Evolutionary conservation across 2,113 vertebrate species (phyloP).

Genomic region (Scalopus aquaticus): DNA sequence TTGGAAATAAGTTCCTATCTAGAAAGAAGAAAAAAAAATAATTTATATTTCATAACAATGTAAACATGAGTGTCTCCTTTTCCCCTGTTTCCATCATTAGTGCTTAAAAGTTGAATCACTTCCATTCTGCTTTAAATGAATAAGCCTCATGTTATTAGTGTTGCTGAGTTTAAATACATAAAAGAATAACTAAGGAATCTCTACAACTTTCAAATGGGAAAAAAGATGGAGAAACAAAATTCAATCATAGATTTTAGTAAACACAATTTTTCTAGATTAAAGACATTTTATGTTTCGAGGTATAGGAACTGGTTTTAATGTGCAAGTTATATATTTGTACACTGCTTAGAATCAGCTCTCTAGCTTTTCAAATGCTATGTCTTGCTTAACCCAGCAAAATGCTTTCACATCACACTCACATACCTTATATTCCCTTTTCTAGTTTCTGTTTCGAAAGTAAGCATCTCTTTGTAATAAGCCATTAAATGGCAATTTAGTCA

Average conservation of each 20-base stretch:
- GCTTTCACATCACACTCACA: not conserved
- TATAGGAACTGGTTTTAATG: not conserved
- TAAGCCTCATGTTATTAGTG: not conserved
- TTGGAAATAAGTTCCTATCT: slow-evolving; percentile 7
- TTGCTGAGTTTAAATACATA: not conserved
- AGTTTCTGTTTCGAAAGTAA: slow-evolving; percentile 49
- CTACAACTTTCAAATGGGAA: not conserved
- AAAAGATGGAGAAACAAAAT: not conserved
- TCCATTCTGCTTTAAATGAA: slow-evolving; percentile 16
- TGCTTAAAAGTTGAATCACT: not conserved
- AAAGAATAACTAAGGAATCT: slow-evolving; percentile 21
- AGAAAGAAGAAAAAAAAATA: not conserved
- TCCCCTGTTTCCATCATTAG: not conserved
- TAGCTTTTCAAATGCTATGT: slow-evolving; percentile 20
- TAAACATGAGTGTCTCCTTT: not conserved
- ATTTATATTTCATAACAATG: not conserved
- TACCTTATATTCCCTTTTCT: not conserved
- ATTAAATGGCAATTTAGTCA: slow-evolving; percentile 56
- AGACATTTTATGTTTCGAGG: not conserved
- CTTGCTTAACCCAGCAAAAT: not conserved
- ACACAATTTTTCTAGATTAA: not conserved
- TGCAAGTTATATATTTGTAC: not conserved
- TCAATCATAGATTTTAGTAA: slow-evolving; percentile 19
- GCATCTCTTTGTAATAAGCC: slow-evolving; percentile 1
- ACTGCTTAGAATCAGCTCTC: not conserved